These are phyloP conservation scores for Acleris literana DNA, from an alignment of 2,888 invertebrate species.

Conservation along the genomic window DNA sequence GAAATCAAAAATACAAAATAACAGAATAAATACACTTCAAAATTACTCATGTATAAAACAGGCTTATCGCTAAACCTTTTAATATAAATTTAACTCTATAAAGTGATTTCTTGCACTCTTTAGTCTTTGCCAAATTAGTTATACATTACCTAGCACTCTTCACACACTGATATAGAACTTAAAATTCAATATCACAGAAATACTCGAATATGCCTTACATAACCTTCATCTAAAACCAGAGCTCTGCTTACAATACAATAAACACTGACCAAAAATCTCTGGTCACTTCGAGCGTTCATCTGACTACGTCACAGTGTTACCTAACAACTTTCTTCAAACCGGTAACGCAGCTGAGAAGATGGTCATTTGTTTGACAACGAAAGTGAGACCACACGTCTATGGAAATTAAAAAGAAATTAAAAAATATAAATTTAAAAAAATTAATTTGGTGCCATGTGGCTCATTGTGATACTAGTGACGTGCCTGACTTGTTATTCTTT, in stretches of 20 bases:
- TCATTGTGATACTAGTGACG: slow-evolving; percentile 51
- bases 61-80: no score
- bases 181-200: neutral
- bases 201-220: neutral
- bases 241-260: neutral
- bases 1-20: no score
- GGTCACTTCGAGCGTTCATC: slow-evolving; percentile 10
- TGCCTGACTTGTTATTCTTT: slow-evolving; percentile 56
- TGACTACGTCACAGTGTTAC: slow-evolving; percentile 24
- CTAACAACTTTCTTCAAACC: slow-evolving; percentile 48
- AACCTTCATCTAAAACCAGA: slow-evolving; percentile 2
- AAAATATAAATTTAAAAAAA: neutral
- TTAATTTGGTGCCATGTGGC: slow-evolving; percentile 42
- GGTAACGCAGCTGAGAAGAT: slow-evolving; percentile 37
- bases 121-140: no score
- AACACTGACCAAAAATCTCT: neutral
- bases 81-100: no score
- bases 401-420: neutral
- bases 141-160: no score
- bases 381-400: slow-evolving; percentile 33
- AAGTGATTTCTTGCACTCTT: no score
- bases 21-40: no score
- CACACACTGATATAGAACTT: no score
- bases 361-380: slow-evolving; percentile 39
- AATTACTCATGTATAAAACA: no score